Conservation (phyloP, 2,113 vertebrate species). For the Plectropomus leopardus region DNA sequence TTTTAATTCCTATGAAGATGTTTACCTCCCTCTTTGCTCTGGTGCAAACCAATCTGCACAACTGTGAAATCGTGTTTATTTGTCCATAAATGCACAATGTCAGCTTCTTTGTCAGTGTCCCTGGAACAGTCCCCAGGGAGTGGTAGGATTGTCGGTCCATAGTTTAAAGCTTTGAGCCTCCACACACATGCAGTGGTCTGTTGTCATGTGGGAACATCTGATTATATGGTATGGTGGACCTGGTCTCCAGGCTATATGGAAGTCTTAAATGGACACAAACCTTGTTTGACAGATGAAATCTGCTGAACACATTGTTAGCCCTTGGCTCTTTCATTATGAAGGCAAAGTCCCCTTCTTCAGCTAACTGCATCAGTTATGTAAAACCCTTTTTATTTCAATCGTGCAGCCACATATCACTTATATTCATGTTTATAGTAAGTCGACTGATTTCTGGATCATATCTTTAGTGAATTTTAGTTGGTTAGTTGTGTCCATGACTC, state of each 20-base stretch:
- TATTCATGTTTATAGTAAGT: background rate
- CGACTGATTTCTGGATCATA: background rate
- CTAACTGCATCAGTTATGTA: background rate
- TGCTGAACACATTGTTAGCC: background rate
- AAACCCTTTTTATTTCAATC: background rate
- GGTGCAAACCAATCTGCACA: background rate
- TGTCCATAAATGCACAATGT: constrained; percentile 3
- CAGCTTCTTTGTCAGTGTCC: background rate
- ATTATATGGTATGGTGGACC: background rate
- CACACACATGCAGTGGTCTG: background rate
- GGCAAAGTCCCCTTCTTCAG: background rate
- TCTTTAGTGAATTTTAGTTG: background rate
- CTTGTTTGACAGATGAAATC: constrained; percentile 4
- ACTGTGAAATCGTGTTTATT: background rate
- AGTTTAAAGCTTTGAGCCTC: background rate
- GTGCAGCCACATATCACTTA: background rate
- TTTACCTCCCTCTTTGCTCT: background rate
- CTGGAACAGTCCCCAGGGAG: background rate
- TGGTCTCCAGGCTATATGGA: background rate
- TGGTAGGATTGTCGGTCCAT: background rate
- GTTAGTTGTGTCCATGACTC: background rate
- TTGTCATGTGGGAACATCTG: background rate
- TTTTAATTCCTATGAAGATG: background rate
- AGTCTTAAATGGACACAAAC: background rate
- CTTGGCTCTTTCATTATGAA: background rate